Percentiles rank a stretch among this genome's conserved stretches.
Conservation (phyloP, 2,797 vertebrate genomes). For the Cercopithecus neglectus region DNA sequence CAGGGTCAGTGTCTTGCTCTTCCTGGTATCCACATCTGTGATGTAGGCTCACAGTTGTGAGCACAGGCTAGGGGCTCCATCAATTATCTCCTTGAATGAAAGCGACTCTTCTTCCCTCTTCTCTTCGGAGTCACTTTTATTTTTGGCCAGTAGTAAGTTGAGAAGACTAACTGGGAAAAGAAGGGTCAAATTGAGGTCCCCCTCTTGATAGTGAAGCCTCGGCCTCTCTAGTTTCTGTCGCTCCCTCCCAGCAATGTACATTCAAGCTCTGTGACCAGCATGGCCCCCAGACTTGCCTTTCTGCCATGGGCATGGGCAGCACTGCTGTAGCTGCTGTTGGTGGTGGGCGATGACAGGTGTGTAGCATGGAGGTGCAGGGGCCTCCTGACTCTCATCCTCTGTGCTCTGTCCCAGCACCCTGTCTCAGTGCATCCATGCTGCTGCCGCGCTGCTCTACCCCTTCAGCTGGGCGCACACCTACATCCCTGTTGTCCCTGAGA, state of each 20-base stretch:
- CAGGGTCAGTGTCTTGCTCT: background rate
- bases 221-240: background rate
- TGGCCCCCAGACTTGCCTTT: background rate
- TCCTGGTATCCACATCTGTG: background rate
- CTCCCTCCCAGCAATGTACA: background rate
- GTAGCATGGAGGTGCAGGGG: fast-evolving
- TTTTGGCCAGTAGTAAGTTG: background rate
- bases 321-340: background rate
- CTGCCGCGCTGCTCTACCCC: constrained; percentile 95
- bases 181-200: background rate
- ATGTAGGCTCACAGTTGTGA: background rate
- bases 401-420: constrained; percentile 86
- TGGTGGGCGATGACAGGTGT: background rate
- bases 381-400: background rate
- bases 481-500: constrained; percentile 95
- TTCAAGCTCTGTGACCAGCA: background rate
- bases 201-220: background rate
- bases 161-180: background rate
- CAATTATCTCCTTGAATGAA: background rate
- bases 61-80: background rate
- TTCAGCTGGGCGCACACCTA: constrained; percentile 98
- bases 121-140: background rate
- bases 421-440: constrained; percentile 94
- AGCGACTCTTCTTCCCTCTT: background rate
- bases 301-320: background rate